Evolutionary conservation across 2,113 vertebrate species (phyloP).

Genomic region (Accipiter cooperii): DNA sequence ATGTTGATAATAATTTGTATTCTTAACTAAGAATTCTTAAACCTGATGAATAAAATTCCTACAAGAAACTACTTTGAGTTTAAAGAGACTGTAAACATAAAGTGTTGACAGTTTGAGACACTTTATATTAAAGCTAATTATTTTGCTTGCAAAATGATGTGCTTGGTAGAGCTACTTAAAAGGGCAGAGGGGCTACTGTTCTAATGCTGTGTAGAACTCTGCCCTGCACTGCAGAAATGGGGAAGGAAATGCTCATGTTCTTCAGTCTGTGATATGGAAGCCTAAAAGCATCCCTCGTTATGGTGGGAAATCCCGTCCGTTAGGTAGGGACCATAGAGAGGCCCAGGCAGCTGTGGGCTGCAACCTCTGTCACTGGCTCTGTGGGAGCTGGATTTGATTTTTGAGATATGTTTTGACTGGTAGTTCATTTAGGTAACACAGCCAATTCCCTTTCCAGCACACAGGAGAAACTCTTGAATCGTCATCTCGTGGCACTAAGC

Average conservation of each 20-base stretch:
- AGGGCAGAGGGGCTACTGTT: not conserved
- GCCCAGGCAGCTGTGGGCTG: not conserved
- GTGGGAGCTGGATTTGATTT: not conserved
- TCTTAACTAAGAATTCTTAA: not conserved
- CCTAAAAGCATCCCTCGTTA: not conserved
- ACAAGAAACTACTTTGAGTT: not conserved
- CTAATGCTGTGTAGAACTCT: not conserved
- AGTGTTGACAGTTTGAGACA: not conserved
- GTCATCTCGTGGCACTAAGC: not conserved
- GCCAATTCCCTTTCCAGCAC: not conserved
- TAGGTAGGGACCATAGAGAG: rapidly evolving
- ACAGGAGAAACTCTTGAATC: not conserved
- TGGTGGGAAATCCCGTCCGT: not conserved
- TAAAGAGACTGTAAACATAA: not conserved
- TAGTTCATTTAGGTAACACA: not conserved
- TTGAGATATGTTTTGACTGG: not conserved
- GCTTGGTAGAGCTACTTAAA: not conserved
- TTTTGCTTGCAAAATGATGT: not conserved
- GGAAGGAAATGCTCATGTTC: not conserved
- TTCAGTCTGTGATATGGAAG: not conserved
- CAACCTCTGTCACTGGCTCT: not conserved
- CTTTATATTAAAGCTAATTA: not conserved
- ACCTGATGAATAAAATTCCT: not conserved
- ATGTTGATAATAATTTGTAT: not conserved
- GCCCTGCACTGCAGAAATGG: not conserved